A percentile compares a stretch with the other conserved stretches of the same genome.
These are phyloP conservation scores for Lasioglossum lativentre DNA, from an alignment of 2,888 invertebrate species.

Conservation along the genomic window DNA sequence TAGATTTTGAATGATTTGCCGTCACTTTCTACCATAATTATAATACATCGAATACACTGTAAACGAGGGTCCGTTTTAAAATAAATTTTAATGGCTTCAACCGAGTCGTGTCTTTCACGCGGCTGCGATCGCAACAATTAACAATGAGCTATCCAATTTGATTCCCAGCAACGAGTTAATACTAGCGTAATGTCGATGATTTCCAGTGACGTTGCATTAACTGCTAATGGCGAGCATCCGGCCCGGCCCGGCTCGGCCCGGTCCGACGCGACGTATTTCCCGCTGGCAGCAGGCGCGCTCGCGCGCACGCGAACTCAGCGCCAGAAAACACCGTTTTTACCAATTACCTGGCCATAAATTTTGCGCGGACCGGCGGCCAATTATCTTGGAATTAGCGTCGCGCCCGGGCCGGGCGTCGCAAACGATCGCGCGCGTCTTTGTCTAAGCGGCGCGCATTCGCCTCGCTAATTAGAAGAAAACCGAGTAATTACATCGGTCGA, in stretches of 20 bases:
- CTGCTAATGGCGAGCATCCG: constrained; percentile 14
- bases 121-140: neutral
- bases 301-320: constrained; percentile 22
- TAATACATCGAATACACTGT: neutral
- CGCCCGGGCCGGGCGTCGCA: constrained; percentile 45
- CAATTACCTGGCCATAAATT: constrained; percentile 78
- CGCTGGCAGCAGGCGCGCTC: neutral
- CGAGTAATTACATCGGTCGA: constrained; percentile 50
- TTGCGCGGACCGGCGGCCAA: constrained; percentile 72
- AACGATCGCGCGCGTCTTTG: constrained; percentile 49
- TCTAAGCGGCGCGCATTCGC: constrained; percentile 53
- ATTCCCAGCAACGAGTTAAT: constrained; percentile 5
- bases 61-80: neutral
- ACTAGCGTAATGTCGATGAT: constrained; percentile 58
- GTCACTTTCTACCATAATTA: neutral
- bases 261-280: neutral
- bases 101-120: neutral
- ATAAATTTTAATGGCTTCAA: neutral
- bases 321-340: constrained; percentile 73
- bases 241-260: neutral
- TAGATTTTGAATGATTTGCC: neutral
- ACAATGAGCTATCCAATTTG: neutral
- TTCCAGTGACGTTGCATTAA: constrained; percentile 74
- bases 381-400: constrained; percentile 76
- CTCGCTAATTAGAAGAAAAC: constrained; percentile 60